Evolutionary conservation across 2,113 vertebrate genomes (phyloP).

Genomic region (Eudyptes chrysolophus): DNA sequence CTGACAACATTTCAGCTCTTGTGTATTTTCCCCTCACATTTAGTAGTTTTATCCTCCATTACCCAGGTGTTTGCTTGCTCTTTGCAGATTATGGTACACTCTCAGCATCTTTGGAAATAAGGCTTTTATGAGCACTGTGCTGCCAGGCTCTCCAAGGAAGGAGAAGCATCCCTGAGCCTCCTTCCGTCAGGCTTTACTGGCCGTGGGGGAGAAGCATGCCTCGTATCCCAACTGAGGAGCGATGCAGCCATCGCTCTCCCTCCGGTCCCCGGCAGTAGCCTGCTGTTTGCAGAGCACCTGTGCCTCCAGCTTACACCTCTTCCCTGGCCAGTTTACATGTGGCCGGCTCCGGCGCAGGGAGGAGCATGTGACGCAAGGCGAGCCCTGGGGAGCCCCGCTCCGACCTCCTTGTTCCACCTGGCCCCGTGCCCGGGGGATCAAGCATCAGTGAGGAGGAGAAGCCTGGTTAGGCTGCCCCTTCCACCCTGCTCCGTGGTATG

Average conservation of each 20-base stretch:
- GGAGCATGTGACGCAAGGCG: not conserved
- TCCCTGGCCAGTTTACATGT: not conserved
- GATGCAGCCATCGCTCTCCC: not conserved
- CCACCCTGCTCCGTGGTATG: not conserved
- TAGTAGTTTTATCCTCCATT: not conserved
- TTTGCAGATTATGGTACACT: not conserved
- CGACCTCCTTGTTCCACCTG: not conserved
- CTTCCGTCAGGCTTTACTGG: not conserved
- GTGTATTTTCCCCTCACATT: not conserved
- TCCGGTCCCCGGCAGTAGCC: fast-evolving
- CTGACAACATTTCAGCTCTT: not conserved
- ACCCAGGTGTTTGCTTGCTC: not conserved
- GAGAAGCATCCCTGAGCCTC: not conserved
- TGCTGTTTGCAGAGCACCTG: not conserved
- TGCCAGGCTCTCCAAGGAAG: not conserved
- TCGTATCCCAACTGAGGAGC: not conserved
- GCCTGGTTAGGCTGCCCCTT: not conserved
- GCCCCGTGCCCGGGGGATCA: not conserved
- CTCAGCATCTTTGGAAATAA: not conserved
- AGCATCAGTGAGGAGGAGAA: not conserved
- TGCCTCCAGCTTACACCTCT: not conserved
- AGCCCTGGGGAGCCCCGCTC: not conserved
- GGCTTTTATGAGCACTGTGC: not conserved
- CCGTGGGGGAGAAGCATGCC: fast-evolving
- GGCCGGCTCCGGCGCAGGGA: fast-evolving